Conservation (phyloP, 2,113 vertebrate species). For the Neotoma lepida region DNA sequence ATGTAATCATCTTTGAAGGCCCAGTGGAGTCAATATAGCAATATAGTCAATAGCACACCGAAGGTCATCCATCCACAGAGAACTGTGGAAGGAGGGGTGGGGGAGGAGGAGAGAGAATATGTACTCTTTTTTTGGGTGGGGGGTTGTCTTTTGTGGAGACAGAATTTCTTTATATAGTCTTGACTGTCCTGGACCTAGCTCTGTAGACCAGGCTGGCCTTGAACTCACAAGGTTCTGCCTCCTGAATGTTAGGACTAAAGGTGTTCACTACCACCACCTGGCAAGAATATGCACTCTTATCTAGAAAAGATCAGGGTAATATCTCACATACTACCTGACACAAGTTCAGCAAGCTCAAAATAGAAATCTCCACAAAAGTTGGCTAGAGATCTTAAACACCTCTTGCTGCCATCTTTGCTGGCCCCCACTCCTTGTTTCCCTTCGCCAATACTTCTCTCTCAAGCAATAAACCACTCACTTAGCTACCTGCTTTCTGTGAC, state of each 20-base stretch:
- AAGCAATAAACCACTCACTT: not conserved
- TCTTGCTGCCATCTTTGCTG: not conserved
- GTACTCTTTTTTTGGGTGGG: not conserved
- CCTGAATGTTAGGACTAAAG: not conserved
- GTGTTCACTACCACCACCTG: not conserved
- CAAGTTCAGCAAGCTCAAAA: not conserved
- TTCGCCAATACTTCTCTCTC: not conserved
- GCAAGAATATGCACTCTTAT: not conserved
- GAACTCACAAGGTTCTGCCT: not conserved
- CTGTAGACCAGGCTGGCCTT: not conserved
- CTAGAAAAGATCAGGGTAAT: not conserved
- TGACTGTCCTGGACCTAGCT: not conserved
- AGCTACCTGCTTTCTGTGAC: not conserved
- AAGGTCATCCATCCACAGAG: not conserved
- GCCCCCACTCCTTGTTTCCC: not conserved
- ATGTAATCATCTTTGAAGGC: not conserved
- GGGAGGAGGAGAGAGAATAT: not conserved
- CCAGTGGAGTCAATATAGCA: not conserved
- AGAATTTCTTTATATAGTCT: not conserved
- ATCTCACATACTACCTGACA: not conserved
- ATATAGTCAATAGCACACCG: not conserved
- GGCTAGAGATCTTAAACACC: not conserved
- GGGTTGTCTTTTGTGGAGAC: not conserved
- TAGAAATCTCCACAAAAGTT: not conserved
- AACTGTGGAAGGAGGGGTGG: not conserved